phyloP scores from a whole-genome alignment of 23 tunicate genomes.

The Trididemnum clinides region DNA sequence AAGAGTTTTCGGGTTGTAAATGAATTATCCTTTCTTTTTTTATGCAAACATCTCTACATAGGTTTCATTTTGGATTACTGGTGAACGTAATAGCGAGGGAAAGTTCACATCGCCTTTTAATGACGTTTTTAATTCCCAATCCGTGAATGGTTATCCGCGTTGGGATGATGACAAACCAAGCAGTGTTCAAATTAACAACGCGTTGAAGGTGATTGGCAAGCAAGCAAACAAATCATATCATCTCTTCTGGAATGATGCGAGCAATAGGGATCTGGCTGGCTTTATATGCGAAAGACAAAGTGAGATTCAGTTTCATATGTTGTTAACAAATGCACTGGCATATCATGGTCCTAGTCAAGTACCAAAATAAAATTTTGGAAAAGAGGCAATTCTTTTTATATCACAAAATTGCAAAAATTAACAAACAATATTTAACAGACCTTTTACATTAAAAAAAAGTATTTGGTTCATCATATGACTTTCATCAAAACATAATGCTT shows the following conservation, averaged over 20 bases:
- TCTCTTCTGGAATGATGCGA: background rate
- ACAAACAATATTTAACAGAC: too few species aligned
- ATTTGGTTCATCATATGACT: too few species aligned
- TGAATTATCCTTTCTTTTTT: too few species aligned
- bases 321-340: too few species aligned
- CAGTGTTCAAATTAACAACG: background rate
- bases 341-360: too few species aligned
- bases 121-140: background rate
- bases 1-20: too few species aligned
- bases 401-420: too few species aligned
- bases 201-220: background rate
- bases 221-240: background rate
- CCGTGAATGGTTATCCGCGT: background rate
- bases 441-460: too few species aligned
- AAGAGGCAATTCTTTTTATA: too few species aligned
- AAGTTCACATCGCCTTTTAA: background rate
- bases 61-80: background rate
- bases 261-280: background rate
- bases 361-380: too few species aligned
- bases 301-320: background rate
- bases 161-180: background rate
- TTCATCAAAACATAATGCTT: too few species aligned
- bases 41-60: too few species aligned
- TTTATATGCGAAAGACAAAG: background rate
- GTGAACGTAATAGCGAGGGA: background rate